Conservation (phyloP, 1,140 invertebrate genomes). For the Papilio glaucus region DNA sequence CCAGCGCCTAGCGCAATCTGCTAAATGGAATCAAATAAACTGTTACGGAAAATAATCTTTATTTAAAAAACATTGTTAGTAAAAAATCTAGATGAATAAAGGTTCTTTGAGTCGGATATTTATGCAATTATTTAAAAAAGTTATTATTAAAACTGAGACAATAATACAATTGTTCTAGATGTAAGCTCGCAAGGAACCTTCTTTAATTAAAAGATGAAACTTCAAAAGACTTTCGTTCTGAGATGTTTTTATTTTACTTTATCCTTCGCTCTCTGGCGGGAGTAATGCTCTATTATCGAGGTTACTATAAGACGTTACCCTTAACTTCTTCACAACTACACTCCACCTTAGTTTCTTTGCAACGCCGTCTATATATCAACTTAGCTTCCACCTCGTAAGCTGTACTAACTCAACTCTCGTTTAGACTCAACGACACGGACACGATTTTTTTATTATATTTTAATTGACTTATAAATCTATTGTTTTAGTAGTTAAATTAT, state of each 20-base stretch:
- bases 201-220: constrained; percentile 34
- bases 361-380: constrained; percentile 68
- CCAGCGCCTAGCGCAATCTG: constrained; percentile 12
- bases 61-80: too few relatives aligned
- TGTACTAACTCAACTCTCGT: constrained; percentile 56
- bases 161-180: neutral
- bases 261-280: constrained; percentile 11
- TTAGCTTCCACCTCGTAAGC: constrained; percentile 66
- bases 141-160: constrained; percentile 9
- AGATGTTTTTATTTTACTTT: constrained; percentile 31
- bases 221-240: constrained; percentile 18
- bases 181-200: constrained; percentile 8
- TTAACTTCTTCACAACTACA: constrained; percentile 41
- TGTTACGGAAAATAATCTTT: constrained; percentile 14
- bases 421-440: constrained; percentile 53
- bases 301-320: constrained; percentile 39
- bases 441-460: too few relatives aligned
- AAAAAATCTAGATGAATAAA: too few relatives aligned
- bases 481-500: too few relatives aligned
- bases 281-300: constrained; percentile 27
- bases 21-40: constrained; percentile 2
- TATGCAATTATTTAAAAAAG: neutral
- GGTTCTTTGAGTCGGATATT: constrained; percentile 3
- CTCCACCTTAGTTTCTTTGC: constrained; percentile 63
- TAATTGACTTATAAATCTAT: too few relatives aligned